phyloP scores from a whole-genome alignment of 2,113 vertebrate species.

The Pachycephala philippinensis region DNA sequence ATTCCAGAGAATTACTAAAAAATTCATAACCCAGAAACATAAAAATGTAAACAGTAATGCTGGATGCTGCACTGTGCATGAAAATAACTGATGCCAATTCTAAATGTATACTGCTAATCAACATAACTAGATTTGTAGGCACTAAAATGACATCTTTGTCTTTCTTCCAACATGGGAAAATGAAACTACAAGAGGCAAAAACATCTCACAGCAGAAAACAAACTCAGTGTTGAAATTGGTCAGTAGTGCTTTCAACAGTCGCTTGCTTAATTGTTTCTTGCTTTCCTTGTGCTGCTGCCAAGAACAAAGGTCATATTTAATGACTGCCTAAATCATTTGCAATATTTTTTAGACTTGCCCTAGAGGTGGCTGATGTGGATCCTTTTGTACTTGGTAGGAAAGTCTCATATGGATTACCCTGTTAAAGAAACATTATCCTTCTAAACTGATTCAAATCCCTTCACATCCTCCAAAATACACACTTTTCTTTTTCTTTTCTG shows the following conservation, averaged over 20 bases:
- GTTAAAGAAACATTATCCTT: neutral
- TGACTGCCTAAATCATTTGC: slow-evolving; percentile 14
- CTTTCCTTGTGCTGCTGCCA: slow-evolving; percentile 41
- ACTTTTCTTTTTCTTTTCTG: neutral
- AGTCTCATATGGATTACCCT: neutral
- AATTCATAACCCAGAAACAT: slow-evolving; percentile 50
- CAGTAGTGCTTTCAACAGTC: slow-evolving; percentile 34
- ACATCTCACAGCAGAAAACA: neutral
- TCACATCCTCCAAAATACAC: neutral
- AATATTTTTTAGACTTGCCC: neutral
- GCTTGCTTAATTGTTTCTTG: slow-evolving; percentile 34
- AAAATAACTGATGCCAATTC: slow-evolving; percentile 39
- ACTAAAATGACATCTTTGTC: neutral
- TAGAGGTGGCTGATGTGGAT: neutral
- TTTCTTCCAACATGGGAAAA: slow-evolving; percentile 14
- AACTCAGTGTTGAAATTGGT: slow-evolving; percentile 13
- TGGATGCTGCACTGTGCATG: neutral
- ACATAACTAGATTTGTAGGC: neutral
- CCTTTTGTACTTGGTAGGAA: neutral
- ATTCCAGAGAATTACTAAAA: slow-evolving; percentile 38
- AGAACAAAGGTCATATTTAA: slow-evolving; percentile 49
- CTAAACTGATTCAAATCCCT: neutral
- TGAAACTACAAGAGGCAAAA: slow-evolving; percentile 18
- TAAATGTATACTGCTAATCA: slow-evolving; percentile 50
- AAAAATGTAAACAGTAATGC: slow-evolving; percentile 39